phyloP scores from a whole-genome alignment of 2,888 invertebrate species.

The Nycteola revayana region DNA sequence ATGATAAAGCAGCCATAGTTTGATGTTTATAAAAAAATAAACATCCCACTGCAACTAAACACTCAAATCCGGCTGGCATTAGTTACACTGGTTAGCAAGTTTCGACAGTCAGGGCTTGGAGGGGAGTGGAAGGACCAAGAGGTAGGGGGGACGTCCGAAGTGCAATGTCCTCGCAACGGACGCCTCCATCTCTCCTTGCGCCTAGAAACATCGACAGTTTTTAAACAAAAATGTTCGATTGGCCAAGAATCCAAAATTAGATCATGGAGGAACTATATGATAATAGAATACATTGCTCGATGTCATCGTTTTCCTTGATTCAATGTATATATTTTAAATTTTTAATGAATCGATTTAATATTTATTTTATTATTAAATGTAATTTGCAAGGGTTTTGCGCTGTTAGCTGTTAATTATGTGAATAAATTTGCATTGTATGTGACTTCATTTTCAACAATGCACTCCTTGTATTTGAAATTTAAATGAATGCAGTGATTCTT shows the following conservation, averaged over 20 bases:
- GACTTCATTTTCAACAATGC: too few species aligned
- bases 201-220: constrained; percentile 55
- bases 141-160: constrained; percentile 56
- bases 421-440: too few species aligned
- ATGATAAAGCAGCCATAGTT: too few species aligned
- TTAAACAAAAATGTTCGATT: constrained; percentile 31
- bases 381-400: too few species aligned
- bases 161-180: constrained; percentile 81
- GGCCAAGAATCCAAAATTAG: constrained; percentile 22
- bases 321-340: too few species aligned
- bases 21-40: constrained; percentile 36
- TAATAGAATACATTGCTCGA: constrained; percentile 10
- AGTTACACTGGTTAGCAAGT: constrained; percentile 68
- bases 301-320: constrained; percentile 6
- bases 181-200: constrained; percentile 60
- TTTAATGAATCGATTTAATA: too few species aligned
- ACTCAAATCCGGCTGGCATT: constrained; percentile 70
- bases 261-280: constrained; percentile 22
- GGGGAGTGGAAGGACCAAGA: constrained; percentile 69
- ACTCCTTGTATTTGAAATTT: too few species aligned
- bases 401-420: too few species aligned
- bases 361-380: too few species aligned
- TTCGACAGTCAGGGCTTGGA: constrained; percentile 58
- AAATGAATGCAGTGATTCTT: too few species aligned
- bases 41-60: constrained; percentile 61